Evolutionary conservation across 2,797 vertebrate genomes (phyloP).

Genomic region (Lepidocolaptes lacrymiger): DNA sequence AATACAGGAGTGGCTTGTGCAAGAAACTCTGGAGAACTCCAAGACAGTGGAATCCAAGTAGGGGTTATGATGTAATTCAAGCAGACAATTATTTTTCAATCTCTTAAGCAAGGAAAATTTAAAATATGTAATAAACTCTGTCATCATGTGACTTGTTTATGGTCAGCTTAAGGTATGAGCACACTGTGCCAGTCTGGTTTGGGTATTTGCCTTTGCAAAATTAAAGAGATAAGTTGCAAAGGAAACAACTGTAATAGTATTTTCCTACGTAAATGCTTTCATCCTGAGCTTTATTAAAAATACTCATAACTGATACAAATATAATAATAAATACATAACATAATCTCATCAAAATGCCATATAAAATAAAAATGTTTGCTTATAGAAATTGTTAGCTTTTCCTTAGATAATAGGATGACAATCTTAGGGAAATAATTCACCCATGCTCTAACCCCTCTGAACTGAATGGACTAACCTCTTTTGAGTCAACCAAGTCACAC

Average conservation of each 20-base stretch:
- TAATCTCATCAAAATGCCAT: neutral
- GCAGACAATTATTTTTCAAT: neutral
- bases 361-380: neutral
- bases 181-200: neutral
- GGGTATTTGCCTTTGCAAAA: neutral
- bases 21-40: neutral
- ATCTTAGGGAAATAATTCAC: neutral
- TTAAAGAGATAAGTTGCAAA: neutral
- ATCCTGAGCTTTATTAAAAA: neutral
- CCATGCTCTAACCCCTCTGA: neutral
- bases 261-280: neutral
- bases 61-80: neutral
- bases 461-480: slow-evolving; percentile 46
- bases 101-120: neutral
- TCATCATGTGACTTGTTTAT: neutral
- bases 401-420: neutral
- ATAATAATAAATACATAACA: neutral
- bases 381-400: neutral
- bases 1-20: neutral
- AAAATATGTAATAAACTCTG: neutral
- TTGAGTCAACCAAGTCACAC: slow-evolving; percentile 14
- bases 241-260: neutral
- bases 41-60: neutral
- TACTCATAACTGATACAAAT: neutral
- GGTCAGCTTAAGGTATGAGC: neutral